These are phyloP conservation scores for Bombus turneri DNA, from an alignment of 1,140 invertebrate genomes.

Conservation along the genomic window DNA sequence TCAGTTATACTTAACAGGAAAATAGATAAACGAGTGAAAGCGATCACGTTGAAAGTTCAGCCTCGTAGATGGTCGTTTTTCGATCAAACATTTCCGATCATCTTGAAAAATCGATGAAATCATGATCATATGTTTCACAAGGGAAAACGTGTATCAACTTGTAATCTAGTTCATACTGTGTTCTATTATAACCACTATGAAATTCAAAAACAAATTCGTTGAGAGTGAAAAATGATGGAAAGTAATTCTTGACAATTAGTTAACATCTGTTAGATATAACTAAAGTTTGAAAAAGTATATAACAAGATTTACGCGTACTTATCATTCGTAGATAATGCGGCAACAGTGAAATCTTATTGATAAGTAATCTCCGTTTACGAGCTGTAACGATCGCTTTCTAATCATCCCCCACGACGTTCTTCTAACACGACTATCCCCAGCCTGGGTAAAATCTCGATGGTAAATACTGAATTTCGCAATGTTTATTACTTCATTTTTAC, in stretches of 20 bases:
- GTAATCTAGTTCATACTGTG: no score
- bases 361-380: neutral
- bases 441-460: neutral
- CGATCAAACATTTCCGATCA: neutral
- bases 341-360: neutral
- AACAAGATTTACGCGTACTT: neutral
- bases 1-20: neutral
- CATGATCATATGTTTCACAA: neutral
- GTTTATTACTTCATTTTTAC: neutral
- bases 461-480: no score
- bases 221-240: neutral
- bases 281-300: neutral
- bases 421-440: neutral
- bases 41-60: conserved; percentile 8
- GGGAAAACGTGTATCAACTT: no score
- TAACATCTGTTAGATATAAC: no score
- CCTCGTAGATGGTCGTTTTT: neutral
- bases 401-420: neutral
- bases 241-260: neutral
- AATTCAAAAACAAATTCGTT: no score
- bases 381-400: neutral
- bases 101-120: neutral
- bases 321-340: neutral
- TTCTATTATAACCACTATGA: no score
- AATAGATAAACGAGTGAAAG: conserved; percentile 18